Evolutionary conservation across 2,113 vertebrate species (phyloP).

Genomic region (Fregetta grallaria): DNA sequence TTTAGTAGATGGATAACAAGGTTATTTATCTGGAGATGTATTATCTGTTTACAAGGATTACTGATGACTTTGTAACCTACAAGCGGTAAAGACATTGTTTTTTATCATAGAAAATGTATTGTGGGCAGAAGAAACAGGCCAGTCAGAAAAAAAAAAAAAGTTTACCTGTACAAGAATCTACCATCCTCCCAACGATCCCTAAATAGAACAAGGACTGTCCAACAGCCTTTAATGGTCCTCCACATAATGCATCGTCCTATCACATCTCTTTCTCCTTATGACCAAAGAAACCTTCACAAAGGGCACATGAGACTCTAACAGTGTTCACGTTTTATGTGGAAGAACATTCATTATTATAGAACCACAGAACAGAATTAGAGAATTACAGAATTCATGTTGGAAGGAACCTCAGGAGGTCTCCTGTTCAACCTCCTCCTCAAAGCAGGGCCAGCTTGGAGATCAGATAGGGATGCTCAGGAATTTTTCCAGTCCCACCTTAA

Average conservation of each 20-base stretch:
- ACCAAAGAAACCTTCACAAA: not conserved
- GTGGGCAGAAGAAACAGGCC: not conserved
- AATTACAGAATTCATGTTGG: not conserved
- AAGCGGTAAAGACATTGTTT: not conserved
- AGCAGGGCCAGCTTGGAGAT: not conserved
- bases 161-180: not conserved
- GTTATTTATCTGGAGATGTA: conserved; percentile 5
- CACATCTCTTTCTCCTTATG: not conserved
- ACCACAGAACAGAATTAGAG: not conserved
- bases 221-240: not conserved
- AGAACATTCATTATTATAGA: not conserved
- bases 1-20: not conserved
- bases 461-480: not conserved
- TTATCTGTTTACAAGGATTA: conserved; percentile 10
- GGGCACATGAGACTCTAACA: not conserved
- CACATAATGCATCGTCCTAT: not conserved
- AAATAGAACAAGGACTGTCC: not conserved
- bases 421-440: not conserved
- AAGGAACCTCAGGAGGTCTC: not conserved
- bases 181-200: not conserved
- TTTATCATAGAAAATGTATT: not conserved
- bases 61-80: not conserved
- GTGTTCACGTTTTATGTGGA: not conserved
- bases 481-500: not conserved
- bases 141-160: not conserved